Evolutionary conservation across 2,888 invertebrate species (phyloP), one percentile per base, ranked within the genome.

Genomic region (Oscheius myriophilus): DNA sequence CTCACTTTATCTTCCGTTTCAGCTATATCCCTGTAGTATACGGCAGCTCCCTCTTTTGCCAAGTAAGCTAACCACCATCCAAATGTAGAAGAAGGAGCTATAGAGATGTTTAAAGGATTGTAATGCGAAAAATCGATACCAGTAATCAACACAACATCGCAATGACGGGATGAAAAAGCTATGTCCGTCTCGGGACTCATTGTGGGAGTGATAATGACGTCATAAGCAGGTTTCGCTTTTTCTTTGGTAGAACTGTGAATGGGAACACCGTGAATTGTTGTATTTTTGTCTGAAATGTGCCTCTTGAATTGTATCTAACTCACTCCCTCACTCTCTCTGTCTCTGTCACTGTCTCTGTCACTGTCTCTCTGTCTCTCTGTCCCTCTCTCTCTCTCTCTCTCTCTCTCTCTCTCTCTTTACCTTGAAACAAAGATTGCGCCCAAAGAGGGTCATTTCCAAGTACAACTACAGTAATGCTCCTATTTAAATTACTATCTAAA

Each of bases 61-160:
- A 75, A 25, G 42, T 75, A 75, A 1, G 69, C 70, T 9, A 75
- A n/a, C 75, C 75, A 75, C 72, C 72, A 75, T 12, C 71, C 75
- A 43, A 75, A 75, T 0, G 75, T 75, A 2, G 75, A 75, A 11
- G 75, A 72, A 16, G 75, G 72, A 1, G 75, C 75, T 65, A 26
- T 25, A 33, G 26, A 49, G 4, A 16, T 57, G 49, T 42, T 46
- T 59, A 26, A 18, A 14, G 26, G 43, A 18, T 54, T 25, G 25
- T 1, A 45, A 23, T n/a, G n/a, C n/a, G n/a, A 43, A 41, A 41
- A 23, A 58, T 21, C 23, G 4, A 39, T 46, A 71, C 74, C 71
- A 39, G 75, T 75, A 11, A 75, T 72, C 3, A 75, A 58, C 0
- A 72, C 68, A n/a, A 69, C 72, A 16, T 75, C 75, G 43, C 75